These are phyloP conservation scores for Pelecanoides urinatrix DNA, from an alignment of 2,113 vertebrate species.

Conservation along the genomic window DNA sequence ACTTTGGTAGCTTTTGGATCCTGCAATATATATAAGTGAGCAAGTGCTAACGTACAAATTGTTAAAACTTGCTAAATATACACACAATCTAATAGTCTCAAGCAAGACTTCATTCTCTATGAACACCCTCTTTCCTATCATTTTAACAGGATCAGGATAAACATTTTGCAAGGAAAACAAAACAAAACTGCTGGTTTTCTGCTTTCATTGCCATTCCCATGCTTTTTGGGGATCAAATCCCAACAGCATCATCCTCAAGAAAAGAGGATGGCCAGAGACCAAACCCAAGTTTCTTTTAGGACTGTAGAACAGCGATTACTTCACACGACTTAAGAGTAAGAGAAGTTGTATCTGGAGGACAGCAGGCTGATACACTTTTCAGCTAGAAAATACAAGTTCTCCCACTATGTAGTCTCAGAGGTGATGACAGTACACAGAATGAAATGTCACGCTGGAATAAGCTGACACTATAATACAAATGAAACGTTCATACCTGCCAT, in stretches of 20 bases:
- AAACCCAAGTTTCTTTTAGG: background rate
- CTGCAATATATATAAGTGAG: constrained; percentile 28
- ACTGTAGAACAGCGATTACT: background rate
- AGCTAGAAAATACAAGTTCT: background rate
- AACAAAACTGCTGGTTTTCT: background rate
- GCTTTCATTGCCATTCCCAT: background rate
- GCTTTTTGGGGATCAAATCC: background rate
- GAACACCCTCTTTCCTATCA: background rate
- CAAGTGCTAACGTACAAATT: background rate
- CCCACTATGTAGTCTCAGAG: background rate
- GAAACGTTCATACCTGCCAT: constrained; percentile 76
- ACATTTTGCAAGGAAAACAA: background rate
- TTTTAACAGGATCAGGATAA: background rate
- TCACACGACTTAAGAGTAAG: background rate
- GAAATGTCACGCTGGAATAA: background rate
- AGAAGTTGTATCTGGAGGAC: background rate
- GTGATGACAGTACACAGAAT: background rate
- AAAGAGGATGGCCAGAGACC: background rate
- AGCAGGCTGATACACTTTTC: background rate
- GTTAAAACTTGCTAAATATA: background rate
- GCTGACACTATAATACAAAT: background rate
- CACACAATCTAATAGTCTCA: background rate
- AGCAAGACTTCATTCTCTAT: background rate
- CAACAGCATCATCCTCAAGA: background rate
- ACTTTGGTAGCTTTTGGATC: constrained; percentile 67